Conservation (phyloP, 2,888 invertebrate genomes). For the Hyalella azteca region DNA sequence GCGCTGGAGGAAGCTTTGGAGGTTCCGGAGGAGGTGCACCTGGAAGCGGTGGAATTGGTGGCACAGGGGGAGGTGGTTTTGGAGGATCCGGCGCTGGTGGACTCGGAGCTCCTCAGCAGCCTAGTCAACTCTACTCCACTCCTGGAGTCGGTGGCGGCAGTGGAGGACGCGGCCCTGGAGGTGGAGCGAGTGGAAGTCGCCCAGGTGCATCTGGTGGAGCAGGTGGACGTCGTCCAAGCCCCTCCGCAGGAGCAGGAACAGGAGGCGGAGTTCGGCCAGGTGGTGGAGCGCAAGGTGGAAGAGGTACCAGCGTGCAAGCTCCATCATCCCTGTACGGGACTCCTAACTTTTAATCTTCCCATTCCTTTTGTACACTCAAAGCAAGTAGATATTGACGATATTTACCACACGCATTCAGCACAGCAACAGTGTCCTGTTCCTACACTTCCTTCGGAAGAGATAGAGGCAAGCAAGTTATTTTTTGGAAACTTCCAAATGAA, state of each 20-base stretch:
- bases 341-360: constrained; percentile 6
- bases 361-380: no score
- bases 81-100: constrained; percentile 4
- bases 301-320: background rate
- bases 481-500: no score
- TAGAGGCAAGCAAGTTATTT: no score
- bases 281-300: background rate
- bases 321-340: constrained; percentile 7
- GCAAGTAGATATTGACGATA: no score
- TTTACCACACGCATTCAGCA: no score
- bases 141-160: background rate
- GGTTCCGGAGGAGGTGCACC: constrained; percentile 25
- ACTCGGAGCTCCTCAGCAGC: constrained; percentile 6
- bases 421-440: no score
- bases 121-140: background rate
- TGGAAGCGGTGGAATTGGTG: constrained; percentile 18
- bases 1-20: background rate
- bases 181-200: background rate
- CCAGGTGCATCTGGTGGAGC: constrained; percentile 8
- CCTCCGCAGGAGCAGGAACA: background rate
- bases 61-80: background rate
- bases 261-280: background rate
- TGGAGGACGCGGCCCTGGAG: background rate
- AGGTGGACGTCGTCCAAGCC: background rate
- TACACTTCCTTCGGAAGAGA: no score